Conservation (phyloP, 2,888 invertebrate genomes). For the Troilus luridus region DNA sequence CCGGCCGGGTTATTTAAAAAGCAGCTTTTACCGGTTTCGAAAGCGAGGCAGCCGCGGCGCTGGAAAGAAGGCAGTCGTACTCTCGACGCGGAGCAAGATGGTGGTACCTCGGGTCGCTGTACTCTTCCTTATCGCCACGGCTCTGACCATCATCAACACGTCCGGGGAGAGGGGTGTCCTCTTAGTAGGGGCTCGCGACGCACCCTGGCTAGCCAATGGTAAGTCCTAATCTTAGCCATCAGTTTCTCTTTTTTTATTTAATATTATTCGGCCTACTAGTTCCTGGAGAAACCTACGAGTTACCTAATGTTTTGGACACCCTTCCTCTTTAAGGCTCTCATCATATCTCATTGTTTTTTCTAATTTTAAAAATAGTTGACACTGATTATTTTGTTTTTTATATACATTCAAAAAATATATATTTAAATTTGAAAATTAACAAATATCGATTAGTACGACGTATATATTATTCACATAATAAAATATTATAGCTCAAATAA, state of each 20-base stretch:
- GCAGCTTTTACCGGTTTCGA: constrained; percentile 41
- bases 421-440: no score
- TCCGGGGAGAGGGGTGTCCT: constrained; percentile 26
- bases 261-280: neutral
- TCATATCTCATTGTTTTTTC: no score
- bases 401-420: no score
- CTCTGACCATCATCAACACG: neutral
- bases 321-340: neutral
- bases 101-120: neutral
- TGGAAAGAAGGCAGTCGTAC: neutral
- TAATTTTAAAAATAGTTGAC: no score
- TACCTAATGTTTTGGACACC: neutral
- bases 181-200: neutral
- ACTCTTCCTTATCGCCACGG: neutral
- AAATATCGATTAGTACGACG: no score
- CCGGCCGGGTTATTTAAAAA: neutral
- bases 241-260: neutral
- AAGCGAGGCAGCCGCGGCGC: neutral
- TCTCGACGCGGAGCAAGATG: neutral
- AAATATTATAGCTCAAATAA: no score
- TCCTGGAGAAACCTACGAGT: neutral
- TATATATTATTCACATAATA: no score
- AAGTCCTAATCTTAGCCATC: neutral
- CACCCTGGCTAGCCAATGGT: neutral
- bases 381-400: no score